phyloP scores from a whole-genome alignment of 2,797 vertebrate genomes.

The Danio albolineatus region DNA sequence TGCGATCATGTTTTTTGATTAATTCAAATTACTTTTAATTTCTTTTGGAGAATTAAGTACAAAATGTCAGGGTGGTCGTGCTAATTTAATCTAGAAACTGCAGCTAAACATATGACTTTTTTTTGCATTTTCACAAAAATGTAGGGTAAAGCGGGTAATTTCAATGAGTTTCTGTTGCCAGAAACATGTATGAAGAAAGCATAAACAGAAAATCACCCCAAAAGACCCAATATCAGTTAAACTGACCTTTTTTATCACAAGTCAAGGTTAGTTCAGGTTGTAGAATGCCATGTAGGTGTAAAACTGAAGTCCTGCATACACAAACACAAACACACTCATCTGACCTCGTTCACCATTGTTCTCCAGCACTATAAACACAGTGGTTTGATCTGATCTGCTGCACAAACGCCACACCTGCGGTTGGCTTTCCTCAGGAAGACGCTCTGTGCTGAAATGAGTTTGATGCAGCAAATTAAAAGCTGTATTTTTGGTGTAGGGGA shows the following conservation, averaged over 20 bases:
- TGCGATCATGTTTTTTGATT: neutral
- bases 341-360: slow-evolving; percentile 9
- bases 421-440: slow-evolving; percentile 48
- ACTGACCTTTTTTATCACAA: slow-evolving; percentile 5
- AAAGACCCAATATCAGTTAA: neutral
- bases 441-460: slow-evolving; percentile 34
- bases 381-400: slow-evolving; percentile 43
- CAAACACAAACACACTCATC: neutral
- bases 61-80: neutral
- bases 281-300: neutral
- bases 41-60: neutral
- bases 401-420: slow-evolving; percentile 29
- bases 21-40: neutral
- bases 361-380: slow-evolving; percentile 19
- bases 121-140: no score
- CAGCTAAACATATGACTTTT: no score
- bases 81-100: no score
- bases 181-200: neutral
- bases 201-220: neutral
- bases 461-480: slow-evolving; percentile 17
- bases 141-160: no score
- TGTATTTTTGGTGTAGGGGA: slow-evolving; percentile 14
- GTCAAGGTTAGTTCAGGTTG: neutral
- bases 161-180: no score
- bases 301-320: slow-evolving; percentile 8